Percentiles rank a stretch among this genome's conserved stretches.
These are phyloP conservation scores for Hydriomena furcata DNA, from an alignment of 2,888 invertebrate genomes.

Conservation along the genomic window DNA sequence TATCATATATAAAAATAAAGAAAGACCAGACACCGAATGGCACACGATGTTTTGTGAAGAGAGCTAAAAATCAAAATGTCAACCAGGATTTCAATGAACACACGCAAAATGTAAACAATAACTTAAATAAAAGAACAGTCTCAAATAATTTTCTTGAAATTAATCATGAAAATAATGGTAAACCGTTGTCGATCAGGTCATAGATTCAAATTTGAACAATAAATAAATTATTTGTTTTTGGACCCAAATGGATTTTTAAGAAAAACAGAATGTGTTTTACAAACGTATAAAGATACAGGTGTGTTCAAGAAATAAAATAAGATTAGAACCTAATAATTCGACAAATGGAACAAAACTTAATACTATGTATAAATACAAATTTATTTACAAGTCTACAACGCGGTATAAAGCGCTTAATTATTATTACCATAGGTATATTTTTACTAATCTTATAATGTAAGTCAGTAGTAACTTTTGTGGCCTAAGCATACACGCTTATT, in stretches of 20 bases:
- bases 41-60: conserved; percentile 24
- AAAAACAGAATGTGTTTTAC: not conserved
- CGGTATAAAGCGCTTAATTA: conserved; percentile 28
- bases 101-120: conserved; percentile 11
- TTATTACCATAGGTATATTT: too few species aligned
- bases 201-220: too few species aligned
- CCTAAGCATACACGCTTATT: conserved; percentile 49
- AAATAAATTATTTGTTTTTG: too few species aligned
- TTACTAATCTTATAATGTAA: conserved; percentile 40
- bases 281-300: not conserved
- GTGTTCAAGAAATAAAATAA: not conserved
- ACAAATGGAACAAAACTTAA: conserved; percentile 14
- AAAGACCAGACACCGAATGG: conserved; percentile 26
- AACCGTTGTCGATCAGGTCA: too few species aligned
- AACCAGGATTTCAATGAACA: conserved; percentile 25
- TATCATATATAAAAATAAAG: conserved; percentile 21
- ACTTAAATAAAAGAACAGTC: conserved; percentile 41
- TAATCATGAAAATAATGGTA: too few species aligned
- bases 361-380: conserved; percentile 10
- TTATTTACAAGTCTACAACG: conserved; percentile 24
- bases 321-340: not conserved
- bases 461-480: conserved; percentile 53
- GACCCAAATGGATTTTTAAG: conserved; percentile 5
- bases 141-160: conserved; percentile 38
- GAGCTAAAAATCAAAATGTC: conserved; percentile 14